Conservation (phyloP, 2,113 vertebrate species). For the Prinia subflava region DNA sequence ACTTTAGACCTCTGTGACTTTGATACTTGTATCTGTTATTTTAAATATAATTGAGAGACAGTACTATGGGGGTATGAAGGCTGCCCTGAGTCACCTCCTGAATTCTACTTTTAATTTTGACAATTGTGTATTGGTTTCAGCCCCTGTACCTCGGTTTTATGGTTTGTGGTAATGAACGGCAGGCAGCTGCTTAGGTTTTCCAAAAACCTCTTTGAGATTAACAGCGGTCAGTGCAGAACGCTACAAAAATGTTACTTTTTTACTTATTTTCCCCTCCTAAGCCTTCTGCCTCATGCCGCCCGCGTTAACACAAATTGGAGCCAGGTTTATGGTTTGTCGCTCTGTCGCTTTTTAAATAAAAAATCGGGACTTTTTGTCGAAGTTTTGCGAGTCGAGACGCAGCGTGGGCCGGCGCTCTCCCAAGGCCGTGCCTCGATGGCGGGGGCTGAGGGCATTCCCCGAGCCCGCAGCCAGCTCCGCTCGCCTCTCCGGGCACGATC, state of each 20-base stretch:
- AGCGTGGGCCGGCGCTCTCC: accelerated
- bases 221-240: background rate
- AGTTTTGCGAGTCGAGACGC: accelerated
- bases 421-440: background rate
- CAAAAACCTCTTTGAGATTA: background rate
- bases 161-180: background rate
- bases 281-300: background rate
- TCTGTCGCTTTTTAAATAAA: background rate
- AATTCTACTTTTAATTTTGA: background rate
- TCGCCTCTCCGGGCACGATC: background rate
- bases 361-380: accelerated
- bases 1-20: background rate
- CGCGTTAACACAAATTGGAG: background rate
- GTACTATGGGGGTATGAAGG: accelerated
- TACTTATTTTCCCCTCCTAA: background rate
- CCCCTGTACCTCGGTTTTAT: background rate
- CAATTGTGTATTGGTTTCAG: background rate
- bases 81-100: background rate
- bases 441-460: background rate
- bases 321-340: background rate
- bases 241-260: background rate
- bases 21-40: background rate
- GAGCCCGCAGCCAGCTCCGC: background rate
- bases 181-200: background rate
- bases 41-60: background rate